A percentile compares a stretch with the other conserved stretches of the same genome.
These are phyloP conservation scores for Porites divaricata DNA, from an alignment of 92 coral and sea anemone genomes.

Conservation along the genomic window DNA sequence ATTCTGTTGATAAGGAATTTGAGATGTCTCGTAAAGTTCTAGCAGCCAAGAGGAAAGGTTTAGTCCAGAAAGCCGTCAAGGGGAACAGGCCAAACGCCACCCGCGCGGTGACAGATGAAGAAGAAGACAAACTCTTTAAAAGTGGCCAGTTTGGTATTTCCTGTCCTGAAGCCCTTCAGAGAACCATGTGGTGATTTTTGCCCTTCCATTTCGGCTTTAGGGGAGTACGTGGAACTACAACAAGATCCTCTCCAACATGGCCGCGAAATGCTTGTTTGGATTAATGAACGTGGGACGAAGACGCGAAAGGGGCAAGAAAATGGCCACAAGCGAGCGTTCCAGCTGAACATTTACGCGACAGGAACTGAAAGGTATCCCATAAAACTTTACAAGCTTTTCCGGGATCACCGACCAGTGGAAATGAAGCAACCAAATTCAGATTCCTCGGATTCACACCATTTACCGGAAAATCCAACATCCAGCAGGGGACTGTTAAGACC, in stretches of 20 bases:
- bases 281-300: constrained; percentile 50
- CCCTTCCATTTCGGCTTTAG: constrained; percentile 52
- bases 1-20: no score
- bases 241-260: constrained; percentile 2
- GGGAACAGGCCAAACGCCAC: constrained; percentile 20
- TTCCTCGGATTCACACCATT: no score
- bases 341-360: constrained; percentile 67
- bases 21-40: no score
- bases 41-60: not conserved
- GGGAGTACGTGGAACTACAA: constrained; percentile 51
- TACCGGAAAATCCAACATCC: no score
- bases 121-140: constrained; percentile 6
- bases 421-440: constrained; percentile 57
- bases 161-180: constrained; percentile 56
- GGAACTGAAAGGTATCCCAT: constrained; percentile 62
- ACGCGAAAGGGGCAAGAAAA: constrained; percentile 2
- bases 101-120: not conserved
- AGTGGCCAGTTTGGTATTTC: constrained; percentile 22
- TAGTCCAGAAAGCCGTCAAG: not conserved
- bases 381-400: constrained; percentile 46
- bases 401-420: constrained; percentile 58
- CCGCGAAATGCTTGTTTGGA: constrained; percentile 40
- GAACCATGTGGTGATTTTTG: constrained; percentile 2
- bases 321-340: constrained; percentile 61
- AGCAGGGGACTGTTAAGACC: no score